phyloP scores from a whole-genome alignment of 2,888 invertebrate genomes.

The Tetragonisca angustula region DNA sequence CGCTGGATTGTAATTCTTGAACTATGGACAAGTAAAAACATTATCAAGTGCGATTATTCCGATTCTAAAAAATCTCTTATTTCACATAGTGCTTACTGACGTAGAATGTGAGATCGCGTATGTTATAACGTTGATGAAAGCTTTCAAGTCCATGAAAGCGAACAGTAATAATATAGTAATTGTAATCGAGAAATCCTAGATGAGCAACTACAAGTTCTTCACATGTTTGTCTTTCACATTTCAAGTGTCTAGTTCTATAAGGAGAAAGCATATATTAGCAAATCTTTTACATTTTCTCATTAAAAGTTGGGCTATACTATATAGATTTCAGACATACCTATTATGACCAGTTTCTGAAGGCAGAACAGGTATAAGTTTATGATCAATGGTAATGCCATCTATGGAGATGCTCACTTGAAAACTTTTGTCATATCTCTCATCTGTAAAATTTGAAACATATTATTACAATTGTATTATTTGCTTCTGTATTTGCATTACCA shows the following conservation, averaged over 20 bases:
- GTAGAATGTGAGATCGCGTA: slow-evolving; percentile 93
- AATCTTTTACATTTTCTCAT: not conserved
- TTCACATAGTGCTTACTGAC: slow-evolving; percentile 86
- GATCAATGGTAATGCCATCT: slow-evolving; percentile 91
- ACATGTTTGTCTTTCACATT: slow-evolving; percentile 92
- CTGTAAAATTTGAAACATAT: slow-evolving; percentile 84
- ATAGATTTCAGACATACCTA: slow-evolving; percentile 84
- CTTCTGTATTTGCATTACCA: slow-evolving; percentile 85
- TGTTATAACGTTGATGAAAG: slow-evolving; percentile 93
- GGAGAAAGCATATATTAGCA: slow-evolving; percentile 25
- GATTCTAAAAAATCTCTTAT: slow-evolving; percentile 29
- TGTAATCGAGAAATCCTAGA: slow-evolving; percentile 94
- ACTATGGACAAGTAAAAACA: slow-evolving; percentile 87
- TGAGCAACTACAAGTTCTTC: slow-evolving; percentile 95
- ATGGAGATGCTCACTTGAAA: slow-evolving; percentile 94
- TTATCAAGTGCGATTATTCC: slow-evolving; percentile 20
- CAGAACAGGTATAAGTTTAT: slow-evolving; percentile 88
- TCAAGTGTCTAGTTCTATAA: slow-evolving; percentile 91
- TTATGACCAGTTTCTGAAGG: slow-evolving; percentile 89
- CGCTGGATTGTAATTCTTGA: slow-evolving; percentile 97
- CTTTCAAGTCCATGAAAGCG: slow-evolving; percentile 93
- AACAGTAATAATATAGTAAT: slow-evolving; percentile 94
- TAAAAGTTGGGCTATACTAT: not conserved
- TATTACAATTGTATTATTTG: not conserved
- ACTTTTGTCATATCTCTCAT: slow-evolving; percentile 95